These are phyloP conservation scores for Geopemphigus sp. DNA, from an alignment of 1,140 invertebrate species.

Conservation along the genomic window DNA sequence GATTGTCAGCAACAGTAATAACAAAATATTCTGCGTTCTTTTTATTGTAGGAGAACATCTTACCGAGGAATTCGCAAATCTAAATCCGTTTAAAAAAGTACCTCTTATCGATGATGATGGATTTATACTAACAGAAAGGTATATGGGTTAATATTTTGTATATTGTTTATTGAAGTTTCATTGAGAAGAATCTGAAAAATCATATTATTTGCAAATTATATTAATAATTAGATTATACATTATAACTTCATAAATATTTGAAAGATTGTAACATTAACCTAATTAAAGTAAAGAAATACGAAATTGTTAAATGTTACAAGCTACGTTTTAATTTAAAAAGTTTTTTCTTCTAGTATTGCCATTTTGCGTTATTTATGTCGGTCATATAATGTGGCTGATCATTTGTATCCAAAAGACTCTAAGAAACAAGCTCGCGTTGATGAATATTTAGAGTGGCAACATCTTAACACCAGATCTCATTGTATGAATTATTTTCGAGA, in stretches of 20 bases:
- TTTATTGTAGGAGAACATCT: slow-evolving; percentile 70
- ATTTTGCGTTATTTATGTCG: slow-evolving; percentile 66
- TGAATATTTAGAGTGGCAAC: slow-evolving; percentile 87
- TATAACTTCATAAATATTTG: too few relatives aligned
- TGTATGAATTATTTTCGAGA: slow-evolving; percentile 70
- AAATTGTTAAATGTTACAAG: too few relatives aligned
- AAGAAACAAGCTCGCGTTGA: slow-evolving; percentile 70
- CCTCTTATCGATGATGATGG: slow-evolving; percentile 77
- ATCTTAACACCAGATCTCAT: slow-evolving; percentile 67
- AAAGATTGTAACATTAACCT: too few relatives aligned
- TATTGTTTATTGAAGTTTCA: not conserved
- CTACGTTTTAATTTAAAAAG: too few relatives aligned
- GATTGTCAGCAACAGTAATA: not conserved
- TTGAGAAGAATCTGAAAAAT: too few relatives aligned
- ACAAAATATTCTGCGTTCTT: not conserved
- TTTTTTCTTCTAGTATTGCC: slow-evolving; percentile 64
- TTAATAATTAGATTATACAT: too few relatives aligned
- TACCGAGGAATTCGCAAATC: slow-evolving; percentile 63
- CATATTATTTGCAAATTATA: too few relatives aligned
- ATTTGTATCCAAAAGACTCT: slow-evolving; percentile 72
- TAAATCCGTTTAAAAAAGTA: slow-evolving; percentile 75
- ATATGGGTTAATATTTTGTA: slow-evolving; percentile 56
- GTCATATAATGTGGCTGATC: slow-evolving; percentile 61
- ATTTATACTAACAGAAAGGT: slow-evolving; percentile 74
- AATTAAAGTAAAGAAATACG: too few relatives aligned